Base-by-base conservation (phyloP, 2,888 invertebrate genomes). In the Sturmia bella region DNA sequence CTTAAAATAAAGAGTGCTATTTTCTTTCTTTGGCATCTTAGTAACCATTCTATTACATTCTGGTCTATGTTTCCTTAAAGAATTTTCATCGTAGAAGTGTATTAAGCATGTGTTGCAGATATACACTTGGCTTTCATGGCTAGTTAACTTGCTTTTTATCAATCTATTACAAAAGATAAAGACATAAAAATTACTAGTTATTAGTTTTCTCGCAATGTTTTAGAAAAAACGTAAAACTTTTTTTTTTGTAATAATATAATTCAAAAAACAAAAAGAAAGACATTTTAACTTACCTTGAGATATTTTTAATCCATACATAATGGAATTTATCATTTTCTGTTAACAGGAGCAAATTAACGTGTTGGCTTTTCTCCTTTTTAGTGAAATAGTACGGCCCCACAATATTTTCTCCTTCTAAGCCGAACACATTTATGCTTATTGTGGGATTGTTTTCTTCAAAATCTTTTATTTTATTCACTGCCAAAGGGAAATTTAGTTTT, bases 261-360 rank as follows among this genome's bases (percentile, higher is more conserved):
- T n/a, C n/a, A n/a, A n/a, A n/a, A n/a, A n/a, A n/a, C n/a, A n/a
- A n/a, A n/a, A n/a, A n/a, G n/a, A n/a, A n/a, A n/a, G n/a, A n/a
- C n/a, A n/a, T n/a, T 27, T 27, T 15, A 45, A 45, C 15, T 45
- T 45, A 45, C 45, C 45, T 45, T 45, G 45, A 45, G 15, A 45
- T 45, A 17, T 45, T 45, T 15, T n/a, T 45, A 6, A 45, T 45
- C 2, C n/a, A 45, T 15, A 45, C 15, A 7, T 1, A 45, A 45
- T 45, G 45, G 9, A 6, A 15, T 45, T 17, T n/a, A n/a, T n/a
- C n/a, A 15, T 6, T 45, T 17, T 2, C 45, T 15, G 7, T 15
- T 15, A 45, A 7, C 1, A 45, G 7, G 15, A 45, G 9, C n/a
- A n/a, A n/a, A n/a, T n/a, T n/a, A n/a, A n/a, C n/a, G n/a, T n/a